Conservation (phyloP, 2,113 vertebrate genomes). For the Nicator chloris region DNA sequence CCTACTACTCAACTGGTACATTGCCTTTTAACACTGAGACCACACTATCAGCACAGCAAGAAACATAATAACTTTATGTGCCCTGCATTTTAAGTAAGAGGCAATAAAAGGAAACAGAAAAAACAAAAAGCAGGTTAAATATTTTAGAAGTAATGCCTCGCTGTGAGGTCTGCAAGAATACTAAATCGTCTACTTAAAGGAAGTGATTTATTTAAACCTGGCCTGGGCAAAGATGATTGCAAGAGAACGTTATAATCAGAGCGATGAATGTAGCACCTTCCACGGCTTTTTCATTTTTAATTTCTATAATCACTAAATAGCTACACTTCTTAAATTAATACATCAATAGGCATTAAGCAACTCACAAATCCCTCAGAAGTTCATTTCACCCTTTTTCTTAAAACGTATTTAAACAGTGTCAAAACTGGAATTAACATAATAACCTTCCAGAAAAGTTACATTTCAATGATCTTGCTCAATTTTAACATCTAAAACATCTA, state of each 20-base stretch:
- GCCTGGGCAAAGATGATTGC: slow-evolving; percentile 11
- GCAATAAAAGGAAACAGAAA: neutral
- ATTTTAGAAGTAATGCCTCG: neutral
- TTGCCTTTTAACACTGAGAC: neutral
- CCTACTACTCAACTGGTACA: neutral
- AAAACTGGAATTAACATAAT: slow-evolving; percentile 55
- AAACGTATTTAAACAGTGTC: slow-evolving; percentile 32
- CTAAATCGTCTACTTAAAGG: neutral
- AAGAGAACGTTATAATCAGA: neutral
- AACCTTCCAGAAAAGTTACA: slow-evolving; percentile 41
- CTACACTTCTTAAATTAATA: slow-evolving; percentile 39
- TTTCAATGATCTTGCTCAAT: slow-evolving; percentile 37
- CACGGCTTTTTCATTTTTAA: neutral
- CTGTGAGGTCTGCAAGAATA: neutral
- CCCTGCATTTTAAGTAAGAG: neutral
- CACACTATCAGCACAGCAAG: neutral
- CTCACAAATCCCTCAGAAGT: slow-evolving; percentile 30
- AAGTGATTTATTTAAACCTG: slow-evolving; percentile 15
- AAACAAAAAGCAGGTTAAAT: neutral
- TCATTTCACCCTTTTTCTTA: slow-evolving; percentile 24
- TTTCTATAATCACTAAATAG: slow-evolving; percentile 43
- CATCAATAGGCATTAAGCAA: slow-evolving; percentile 29
- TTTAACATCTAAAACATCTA: slow-evolving; percentile 22
- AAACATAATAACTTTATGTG: neutral
- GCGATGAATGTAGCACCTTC: neutral